Evolutionary conservation across 2,797 vertebrate genomes (phyloP).

Genomic region (Buphagus erythrorhynchus): DNA sequence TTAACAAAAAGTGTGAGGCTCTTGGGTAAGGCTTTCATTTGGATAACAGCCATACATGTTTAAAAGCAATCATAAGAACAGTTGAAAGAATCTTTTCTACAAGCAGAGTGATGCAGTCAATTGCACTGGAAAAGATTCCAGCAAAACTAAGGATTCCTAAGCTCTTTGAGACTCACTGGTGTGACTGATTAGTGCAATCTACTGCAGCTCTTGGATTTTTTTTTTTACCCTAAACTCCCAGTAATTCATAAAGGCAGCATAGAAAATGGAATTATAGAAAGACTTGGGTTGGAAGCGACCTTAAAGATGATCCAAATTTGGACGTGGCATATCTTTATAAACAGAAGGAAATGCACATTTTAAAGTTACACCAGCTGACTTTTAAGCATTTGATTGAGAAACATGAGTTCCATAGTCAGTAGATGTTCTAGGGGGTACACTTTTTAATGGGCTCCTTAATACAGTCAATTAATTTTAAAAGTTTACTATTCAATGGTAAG

Average conservation of each 20-base stretch:
- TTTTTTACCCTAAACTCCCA: background rate
- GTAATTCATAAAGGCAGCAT: background rate
- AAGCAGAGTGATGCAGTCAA: background rate
- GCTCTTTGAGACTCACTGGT: background rate
- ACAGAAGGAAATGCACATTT: background rate
- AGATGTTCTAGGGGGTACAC: background rate
- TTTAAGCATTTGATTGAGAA: background rate
- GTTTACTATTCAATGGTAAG: background rate
- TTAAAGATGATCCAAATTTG: background rate
- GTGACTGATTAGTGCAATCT: background rate
- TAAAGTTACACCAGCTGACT: background rate
- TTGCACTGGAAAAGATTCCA: background rate
- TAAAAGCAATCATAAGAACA: background rate
- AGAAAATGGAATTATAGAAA: background rate
- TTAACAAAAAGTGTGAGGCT: constrained; percentile 7
- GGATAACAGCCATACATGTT: background rate
- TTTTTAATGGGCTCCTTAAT: background rate
- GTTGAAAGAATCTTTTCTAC: background rate
- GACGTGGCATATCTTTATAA: background rate
- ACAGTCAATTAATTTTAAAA: background rate
- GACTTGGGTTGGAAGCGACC: background rate
- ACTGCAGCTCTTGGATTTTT: background rate
- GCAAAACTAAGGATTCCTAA: background rate
- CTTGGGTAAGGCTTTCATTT: background rate
- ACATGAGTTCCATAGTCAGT: background rate